Conservation (phyloP, 2,888 invertebrate genomes). For the Tachina lurida region DNA sequence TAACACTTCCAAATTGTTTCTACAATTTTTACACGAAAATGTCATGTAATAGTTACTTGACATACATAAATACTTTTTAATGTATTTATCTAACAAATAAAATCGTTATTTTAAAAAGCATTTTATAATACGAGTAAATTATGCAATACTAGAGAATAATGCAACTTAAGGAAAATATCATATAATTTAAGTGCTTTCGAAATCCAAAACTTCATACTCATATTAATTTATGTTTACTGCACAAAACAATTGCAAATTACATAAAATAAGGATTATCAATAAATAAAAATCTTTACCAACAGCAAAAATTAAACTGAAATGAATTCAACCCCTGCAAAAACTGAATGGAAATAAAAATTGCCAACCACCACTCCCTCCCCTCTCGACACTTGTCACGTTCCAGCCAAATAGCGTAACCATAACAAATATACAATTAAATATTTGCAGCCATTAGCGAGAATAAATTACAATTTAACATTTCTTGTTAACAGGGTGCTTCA, state of each 20-base stretch:
- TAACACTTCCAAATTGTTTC: too few species aligned
- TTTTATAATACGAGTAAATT: too few species aligned
- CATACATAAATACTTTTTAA: too few species aligned
- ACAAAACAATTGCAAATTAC: constrained; percentile 9
- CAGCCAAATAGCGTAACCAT: constrained; percentile 58
- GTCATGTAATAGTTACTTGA: too few species aligned
- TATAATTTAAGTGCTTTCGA: too few species aligned
- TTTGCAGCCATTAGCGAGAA: constrained; percentile 46
- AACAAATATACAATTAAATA: constrained; percentile 57
- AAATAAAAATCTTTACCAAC: constrained; percentile 32
- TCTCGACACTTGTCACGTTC: background rate
- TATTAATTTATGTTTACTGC: background rate
- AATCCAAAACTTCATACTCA: background rate
- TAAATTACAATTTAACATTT: constrained; percentile 44
- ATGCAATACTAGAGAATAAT: too few species aligned
- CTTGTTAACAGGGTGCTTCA: constrained; percentile 16
- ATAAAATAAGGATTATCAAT: constrained; percentile 22
- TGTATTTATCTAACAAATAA: too few species aligned
- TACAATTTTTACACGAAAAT: too few species aligned
- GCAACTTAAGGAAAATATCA: too few species aligned
- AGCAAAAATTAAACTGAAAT: constrained; percentile 2
- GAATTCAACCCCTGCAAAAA: constrained; percentile 26
- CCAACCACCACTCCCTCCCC: background rate
- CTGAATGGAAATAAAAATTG: constrained; percentile 10
- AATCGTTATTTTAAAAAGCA: too few species aligned